A percentile compares a stretch with the other conserved stretches of the same genome.
Evolutionary conservation across 2,888 invertebrate species (phyloP).

Genomic region (Belgica antarctica): DNA sequence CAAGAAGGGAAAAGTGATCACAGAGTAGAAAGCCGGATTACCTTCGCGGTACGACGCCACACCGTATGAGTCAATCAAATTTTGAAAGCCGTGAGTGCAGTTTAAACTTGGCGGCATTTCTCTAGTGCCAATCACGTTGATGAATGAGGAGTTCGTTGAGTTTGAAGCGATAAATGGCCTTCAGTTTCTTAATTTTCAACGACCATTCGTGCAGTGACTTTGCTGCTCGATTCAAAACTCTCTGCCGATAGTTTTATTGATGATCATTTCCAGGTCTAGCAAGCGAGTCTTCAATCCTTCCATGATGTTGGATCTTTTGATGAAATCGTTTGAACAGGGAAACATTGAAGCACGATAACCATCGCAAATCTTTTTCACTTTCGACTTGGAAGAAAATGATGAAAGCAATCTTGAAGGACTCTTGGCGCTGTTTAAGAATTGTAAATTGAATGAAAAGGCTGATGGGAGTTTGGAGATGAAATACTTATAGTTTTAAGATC

Average conservation of each 20-base stretch:
- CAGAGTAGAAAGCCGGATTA: conserved; percentile 78
- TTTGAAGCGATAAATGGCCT: conserved; percentile 90
- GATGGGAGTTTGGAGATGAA: too few relatives aligned
- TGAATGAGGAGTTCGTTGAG: conserved; percentile 80
- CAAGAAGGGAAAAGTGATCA: conserved; percentile 88
- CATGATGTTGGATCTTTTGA: conserved; percentile 84
- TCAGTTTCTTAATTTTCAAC: conserved; percentile 87
- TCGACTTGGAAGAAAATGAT: conserved; percentile 84
- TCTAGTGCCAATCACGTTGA: conserved; percentile 75
- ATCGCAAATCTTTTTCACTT: conserved; percentile 90
- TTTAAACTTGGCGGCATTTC: conserved; percentile 83
- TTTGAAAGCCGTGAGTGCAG: conserved; percentile 85
- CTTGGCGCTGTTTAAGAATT: conserved; percentile 66
- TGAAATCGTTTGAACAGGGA: conserved; percentile 83
- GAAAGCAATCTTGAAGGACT: conserved; percentile 86
- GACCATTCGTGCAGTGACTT: conserved; percentile 87
- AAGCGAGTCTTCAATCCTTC: conserved; percentile 85
- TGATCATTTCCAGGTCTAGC: conserved; percentile 81
- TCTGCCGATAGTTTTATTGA: conserved; percentile 87
- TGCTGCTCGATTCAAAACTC: conserved; percentile 81
- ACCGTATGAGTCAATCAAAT: conserved; percentile 84
- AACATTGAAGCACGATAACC: conserved; percentile 91
- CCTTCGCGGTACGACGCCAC: conserved; percentile 84
- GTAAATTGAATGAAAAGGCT: conserved; percentile 64
- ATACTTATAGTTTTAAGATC: conserved; percentile 55